Evolutionary conservation across 2,113 vertebrate genomes (phyloP).

Genomic region (Mobula hypostoma): DNA sequence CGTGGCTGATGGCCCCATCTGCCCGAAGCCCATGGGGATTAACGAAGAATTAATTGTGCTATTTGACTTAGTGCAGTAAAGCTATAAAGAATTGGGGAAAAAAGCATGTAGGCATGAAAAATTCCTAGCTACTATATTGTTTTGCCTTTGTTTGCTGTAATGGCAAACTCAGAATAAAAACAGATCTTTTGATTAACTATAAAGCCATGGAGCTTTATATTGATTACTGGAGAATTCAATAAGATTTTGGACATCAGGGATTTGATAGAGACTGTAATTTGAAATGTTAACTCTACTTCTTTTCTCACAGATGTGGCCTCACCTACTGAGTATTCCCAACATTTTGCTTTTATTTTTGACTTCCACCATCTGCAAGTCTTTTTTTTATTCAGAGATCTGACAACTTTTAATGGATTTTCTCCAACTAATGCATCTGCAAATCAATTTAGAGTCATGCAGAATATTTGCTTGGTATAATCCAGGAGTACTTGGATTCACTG

Average conservation of each 20-base stretch:
- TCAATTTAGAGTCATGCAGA: not conserved
- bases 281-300: no score
- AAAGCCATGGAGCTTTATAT: not conserved
- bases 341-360: no score
- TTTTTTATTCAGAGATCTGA: not conserved
- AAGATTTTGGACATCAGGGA: no score
- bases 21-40: not conserved
- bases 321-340: no score
- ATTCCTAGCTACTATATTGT: not conserved
- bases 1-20: no score
- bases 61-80: not conserved
- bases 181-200: not conserved
- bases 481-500: not conserved
- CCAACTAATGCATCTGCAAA: not conserved
- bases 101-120: not conserved
- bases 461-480: not conserved
- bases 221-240: not conserved
- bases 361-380: no score
- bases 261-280: no score
- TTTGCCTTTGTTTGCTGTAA: not conserved
- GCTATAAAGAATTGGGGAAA: not conserved
- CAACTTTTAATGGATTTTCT: not conserved
- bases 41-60: not conserved
- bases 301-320: no score
- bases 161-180: not conserved